A percentile compares a stretch with the other conserved stretches of the same genome.
Conservation (phyloP, 1,140 invertebrate genomes). For the Scaptomyza graminum region DNA sequence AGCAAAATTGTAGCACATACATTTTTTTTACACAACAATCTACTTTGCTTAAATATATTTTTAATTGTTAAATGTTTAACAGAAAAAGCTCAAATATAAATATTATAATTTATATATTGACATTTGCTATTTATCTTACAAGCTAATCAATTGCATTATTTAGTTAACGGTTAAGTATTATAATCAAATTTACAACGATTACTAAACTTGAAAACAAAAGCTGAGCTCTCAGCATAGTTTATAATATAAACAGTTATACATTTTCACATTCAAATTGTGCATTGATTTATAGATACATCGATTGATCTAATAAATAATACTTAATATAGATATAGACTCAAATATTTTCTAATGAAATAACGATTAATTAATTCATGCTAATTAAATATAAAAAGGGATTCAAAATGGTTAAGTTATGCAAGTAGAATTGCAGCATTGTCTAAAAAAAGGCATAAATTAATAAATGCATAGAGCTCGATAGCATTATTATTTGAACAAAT, state of each 20-base stretch:
- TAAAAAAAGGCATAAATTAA: neutral
- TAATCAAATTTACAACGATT: neutral
- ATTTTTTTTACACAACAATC: no score
- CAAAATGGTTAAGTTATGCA: no score
- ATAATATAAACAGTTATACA: no score
- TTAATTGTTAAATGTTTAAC: no score
- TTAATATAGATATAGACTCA: neutral
- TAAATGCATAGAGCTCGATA: constrained; percentile 7
- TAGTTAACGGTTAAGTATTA: no score
- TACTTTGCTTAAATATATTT: no score
- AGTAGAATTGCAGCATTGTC: constrained; percentile 4
- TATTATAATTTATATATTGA: constrained; percentile 3
- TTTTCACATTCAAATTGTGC: neutral
- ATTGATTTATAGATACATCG: neutral
- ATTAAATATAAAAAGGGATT: constrained; percentile 5
- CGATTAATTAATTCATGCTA: no score
- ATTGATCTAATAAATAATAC: neutral
- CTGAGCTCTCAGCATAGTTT: neutral
- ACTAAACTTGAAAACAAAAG: neutral
- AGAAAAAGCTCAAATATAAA: neutral
- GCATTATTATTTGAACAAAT: constrained; percentile 13
- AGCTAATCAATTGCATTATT: neutral
- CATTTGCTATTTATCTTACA: neutral
- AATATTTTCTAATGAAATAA: neutral
- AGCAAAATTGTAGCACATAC: no score